Evolutionary conservation across 2,797 vertebrate genomes (phyloP), one percentile per base, ranked within the genome.

Genomic region (Phrynocephalus forsythii): DNA sequence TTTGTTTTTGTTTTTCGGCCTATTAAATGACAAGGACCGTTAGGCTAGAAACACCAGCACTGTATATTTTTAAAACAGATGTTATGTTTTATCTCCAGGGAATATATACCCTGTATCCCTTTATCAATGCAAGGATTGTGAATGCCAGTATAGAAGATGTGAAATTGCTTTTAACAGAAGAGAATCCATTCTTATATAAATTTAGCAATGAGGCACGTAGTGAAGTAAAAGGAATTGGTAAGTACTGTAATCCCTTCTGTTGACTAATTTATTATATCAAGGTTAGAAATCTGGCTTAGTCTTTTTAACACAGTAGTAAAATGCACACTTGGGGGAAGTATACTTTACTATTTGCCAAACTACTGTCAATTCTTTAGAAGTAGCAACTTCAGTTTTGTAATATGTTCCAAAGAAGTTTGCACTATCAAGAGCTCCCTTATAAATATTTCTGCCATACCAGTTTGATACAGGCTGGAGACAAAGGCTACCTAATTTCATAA

Each of bases 151-250:
- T 98, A 95, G 98, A 98, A 94, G 99, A 99, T 89, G 97, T 99
- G 94, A 98, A 99, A 96, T 97, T 98, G 86, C 97, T 99, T 52
- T 95, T 99, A 92, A 99, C 99, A 16, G 98, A 99, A 95, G 99
- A 99, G 96, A 99, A 99, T 94, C 99, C 99, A 0, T 99, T 98
- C 95, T 96, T 99, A 91, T 98, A 97, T 95, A 99, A 99, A 94
- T 98, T 99, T 89, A 96, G 98, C 94, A 96, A 94, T 1, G 97
- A 98, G 28, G 96, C 98, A 3, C 98, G 98, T 87, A 94, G 95
- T 89, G 98, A 99, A 92, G 98, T 98, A 92, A 98, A 99, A 95
- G 98, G 98, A 91, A 94, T 99, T 82, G 97, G 99, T 99, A 94
- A 92, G 97, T 89, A 44, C 38, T 44, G 6, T 84, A 56, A 56